Evolutionary conservation across 2,888 invertebrate species (phyloP), one percentile per base, ranked within the genome.

Genomic region (Thelaira solivaga): DNA sequence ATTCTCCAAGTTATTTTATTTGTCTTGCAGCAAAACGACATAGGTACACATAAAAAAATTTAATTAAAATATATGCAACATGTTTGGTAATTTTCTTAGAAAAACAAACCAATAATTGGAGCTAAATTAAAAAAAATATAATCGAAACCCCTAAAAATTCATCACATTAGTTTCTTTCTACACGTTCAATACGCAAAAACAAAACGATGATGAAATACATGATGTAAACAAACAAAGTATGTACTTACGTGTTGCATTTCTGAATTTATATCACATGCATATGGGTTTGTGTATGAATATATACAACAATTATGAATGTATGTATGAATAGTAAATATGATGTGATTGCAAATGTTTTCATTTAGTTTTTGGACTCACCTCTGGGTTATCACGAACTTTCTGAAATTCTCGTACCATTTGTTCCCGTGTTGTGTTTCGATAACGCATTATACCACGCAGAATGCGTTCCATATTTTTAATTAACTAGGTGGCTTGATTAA

Each of bases 391-490:
- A 88, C 93, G 92, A 82, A 98, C 96, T 92, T 93, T 91, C 89
- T 95, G 91, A 90, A 98, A 98, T 89, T 98, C 97, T 90, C 96
- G 93, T 31, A 98, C 95, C 96, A 97, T 96, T 85, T 92, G 93
- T 76, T 94, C 93, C 81, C 95, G 92, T 82, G 95, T 94, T 69
- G 94, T 92, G 79, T 93, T 92, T 76, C 97, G 92, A 89, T 97
- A 98, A 85, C 94, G 92, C 93, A 97, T 96, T 65, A 97, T 94
- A 61, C 97, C 97, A 86, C 94, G 92, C 82, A 97, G 90, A 87
- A 97, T 95, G 89, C 94, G 92, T 85, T 97, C 96, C 96, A 97
- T 96, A 49, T 64, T 59, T 22, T 4, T 22, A 11, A 8, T 16
- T 49, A 3, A 7, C 4, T 36, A 31, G n/a, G 41, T 57, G 26